Evolutionary conservation across 2,113 vertebrate species (phyloP), one percentile per base, ranked within the genome.

Genomic region (Uropsilus gracilis): DNA sequence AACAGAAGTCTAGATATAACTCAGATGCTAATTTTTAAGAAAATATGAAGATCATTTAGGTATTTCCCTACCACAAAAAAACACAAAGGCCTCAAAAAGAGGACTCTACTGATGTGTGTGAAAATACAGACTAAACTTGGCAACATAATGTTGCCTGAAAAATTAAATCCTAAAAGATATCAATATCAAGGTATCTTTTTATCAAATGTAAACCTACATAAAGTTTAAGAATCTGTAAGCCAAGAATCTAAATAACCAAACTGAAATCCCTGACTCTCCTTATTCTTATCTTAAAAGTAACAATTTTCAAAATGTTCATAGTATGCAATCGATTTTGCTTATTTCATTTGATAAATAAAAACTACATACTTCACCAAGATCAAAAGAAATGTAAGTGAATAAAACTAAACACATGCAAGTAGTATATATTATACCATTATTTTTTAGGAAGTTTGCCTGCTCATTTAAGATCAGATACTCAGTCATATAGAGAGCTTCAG

Each of bases 161-260:
- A 95, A 64, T 34, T 53, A 94, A 89, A n/a, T 16, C n/a, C 63
- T 48, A 88, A 80, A 84, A 28, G 87, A 64, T 64, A 94, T 26
- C 13, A 76, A 39, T 48, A 66, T 13, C 22, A 84, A 82, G 37
- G 50, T 13, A 92, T 2, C 18, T 59, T 63, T 91, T 86, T 55
- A 93, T 39, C 75, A 84, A 93, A 89, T 55, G 77, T 39, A 87
- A 90, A 94, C 9, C 61, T 53, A 86, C 71, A 89, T 82, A 90
- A 97, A 87, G 76, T 87, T 24, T 59, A 73, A 75, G 39, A 30
- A 39, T 13, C 85, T 53, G 90, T 83, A 88, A 92, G 72, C 3
- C n/a, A 89, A 32, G 13, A 93, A 71, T 86, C 75, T 88, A 92
- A 89, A 59, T 66, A 89, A 86, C 24, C 59, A 95, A 95, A 94